Percentiles rank a stretch among this genome's conserved stretches.
phyloP scores from a whole-genome alignment of 1,140 invertebrate genomes.

The Linepithema humile region DNA sequence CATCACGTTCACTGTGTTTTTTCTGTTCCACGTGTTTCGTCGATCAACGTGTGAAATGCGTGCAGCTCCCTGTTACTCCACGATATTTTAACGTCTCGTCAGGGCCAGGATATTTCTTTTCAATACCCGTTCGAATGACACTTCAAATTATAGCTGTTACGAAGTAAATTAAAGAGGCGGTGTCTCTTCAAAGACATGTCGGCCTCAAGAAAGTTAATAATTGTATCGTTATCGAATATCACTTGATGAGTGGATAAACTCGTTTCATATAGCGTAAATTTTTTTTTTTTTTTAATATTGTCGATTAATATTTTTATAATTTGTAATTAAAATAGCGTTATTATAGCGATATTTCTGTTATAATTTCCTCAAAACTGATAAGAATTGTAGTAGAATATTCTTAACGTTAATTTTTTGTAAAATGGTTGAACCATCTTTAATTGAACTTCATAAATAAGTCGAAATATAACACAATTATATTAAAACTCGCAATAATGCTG shows the following conservation, averaged over 20 bases:
- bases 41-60: conserved; percentile 31
- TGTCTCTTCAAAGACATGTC: neutral
- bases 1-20: conserved; percentile 34
- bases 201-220: neutral
- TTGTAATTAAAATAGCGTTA: no score
- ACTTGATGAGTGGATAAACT: neutral
- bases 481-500: neutral
- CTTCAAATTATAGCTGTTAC: neutral
- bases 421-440: neutral
- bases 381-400: neutral
- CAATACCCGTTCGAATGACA: neutral
- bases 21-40: conserved; percentile 41
- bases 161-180: neutral
- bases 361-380: neutral
- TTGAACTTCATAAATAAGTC: neutral
- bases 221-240: no score
- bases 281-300: neutral
- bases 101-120: neutral
- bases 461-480: neutral
- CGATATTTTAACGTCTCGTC: conserved; percentile 24
- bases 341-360: neutral
- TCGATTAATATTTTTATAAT: neutral
- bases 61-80: conserved; percentile 16
- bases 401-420: neutral
- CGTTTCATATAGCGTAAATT: neutral